A percentile compares a stretch with the other conserved stretches of the same genome.
Evolutionary conservation across 2,113 vertebrate genomes (phyloP).

Genomic region (Colistium nudipinnis): DNA sequence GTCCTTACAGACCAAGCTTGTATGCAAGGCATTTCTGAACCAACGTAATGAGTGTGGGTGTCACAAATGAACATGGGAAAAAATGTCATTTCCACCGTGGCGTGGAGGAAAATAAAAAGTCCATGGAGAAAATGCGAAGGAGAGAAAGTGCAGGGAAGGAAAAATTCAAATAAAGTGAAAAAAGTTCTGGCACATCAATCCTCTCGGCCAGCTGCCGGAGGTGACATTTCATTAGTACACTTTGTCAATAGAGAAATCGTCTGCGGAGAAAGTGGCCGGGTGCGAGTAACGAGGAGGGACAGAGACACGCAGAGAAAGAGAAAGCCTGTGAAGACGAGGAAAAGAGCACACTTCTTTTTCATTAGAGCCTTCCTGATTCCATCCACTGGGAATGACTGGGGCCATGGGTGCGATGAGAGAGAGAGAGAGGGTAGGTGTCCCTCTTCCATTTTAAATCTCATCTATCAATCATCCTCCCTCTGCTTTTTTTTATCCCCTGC

Average conservation of each 20-base stretch:
- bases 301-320: conserved; percentile 69
- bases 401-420: conserved; percentile 68
- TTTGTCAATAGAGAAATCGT: conserved; percentile 94
- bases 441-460: conserved; percentile 85
- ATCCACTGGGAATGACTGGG: conserved; percentile 84
- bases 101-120: conserved; percentile 37
- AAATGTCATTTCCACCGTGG: conserved; percentile 51
- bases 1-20: not conserved
- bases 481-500: conserved; percentile 79
- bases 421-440: conserved; percentile 51
- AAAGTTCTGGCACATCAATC: conserved; percentile 91
- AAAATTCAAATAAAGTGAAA: conserved; percentile 90
- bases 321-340: conserved; percentile 69
- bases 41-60: conserved; percentile 2
- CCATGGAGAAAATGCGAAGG: conserved; percentile 43
- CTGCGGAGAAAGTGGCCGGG: conserved; percentile 64
- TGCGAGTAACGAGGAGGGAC: conserved; percentile 79
- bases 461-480: conserved; percentile 89
- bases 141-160: conserved; percentile 60
- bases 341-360: conserved; percentile 87
- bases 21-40: conserved; percentile 29
- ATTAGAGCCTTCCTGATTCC: conserved; percentile 86
- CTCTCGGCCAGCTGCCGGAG: conserved; percentile 86
- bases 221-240: conserved; percentile 95
- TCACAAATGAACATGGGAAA: conserved; percentile 47